These are phyloP conservation scores for Cladorhizidae sp. DNA, from an alignment of 37 sponge, comb jelly and placozoan species.

Conservation along the genomic window DNA sequence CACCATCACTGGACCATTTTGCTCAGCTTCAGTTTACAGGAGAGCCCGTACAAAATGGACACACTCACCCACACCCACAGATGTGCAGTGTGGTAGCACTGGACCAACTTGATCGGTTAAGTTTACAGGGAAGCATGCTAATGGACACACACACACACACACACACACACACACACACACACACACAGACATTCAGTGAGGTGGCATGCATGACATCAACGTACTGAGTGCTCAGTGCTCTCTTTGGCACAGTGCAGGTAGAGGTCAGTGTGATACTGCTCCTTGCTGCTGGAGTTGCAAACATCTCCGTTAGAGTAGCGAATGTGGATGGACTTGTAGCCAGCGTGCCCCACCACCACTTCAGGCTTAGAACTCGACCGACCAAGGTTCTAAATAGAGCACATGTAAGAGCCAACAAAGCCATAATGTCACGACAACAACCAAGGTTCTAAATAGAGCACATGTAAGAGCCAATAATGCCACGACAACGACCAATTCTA, in stretches of 20 bases:
- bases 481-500: slow-evolving; percentile 32
- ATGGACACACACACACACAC: no score
- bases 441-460: slow-evolving; percentile 55
- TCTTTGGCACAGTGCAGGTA: slow-evolving; percentile 25
- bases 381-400: slow-evolving; percentile 54
- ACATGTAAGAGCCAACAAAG: no score
- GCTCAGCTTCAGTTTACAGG: no score
- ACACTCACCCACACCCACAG: no score
- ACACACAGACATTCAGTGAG: neutral
- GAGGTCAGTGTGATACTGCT: slow-evolving; percentile 26
- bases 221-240: neutral
- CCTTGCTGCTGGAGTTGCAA: neutral
- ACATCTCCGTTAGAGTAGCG: slow-evolving; percentile 25
- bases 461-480: no score
- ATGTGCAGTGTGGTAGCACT: no score
- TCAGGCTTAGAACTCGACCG: slow-evolving; percentile 28
- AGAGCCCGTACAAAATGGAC: no score
- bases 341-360: neutral
- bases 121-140: no score
- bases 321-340: slow-evolving; percentile 9
- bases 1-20: no score
- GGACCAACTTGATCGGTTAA: no score
- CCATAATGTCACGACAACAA: no score
- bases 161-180: no score
- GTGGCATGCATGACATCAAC: neutral